phyloP scores from a whole-genome alignment of 2,888 invertebrate species.

The Danaus chrysippus region DNA sequence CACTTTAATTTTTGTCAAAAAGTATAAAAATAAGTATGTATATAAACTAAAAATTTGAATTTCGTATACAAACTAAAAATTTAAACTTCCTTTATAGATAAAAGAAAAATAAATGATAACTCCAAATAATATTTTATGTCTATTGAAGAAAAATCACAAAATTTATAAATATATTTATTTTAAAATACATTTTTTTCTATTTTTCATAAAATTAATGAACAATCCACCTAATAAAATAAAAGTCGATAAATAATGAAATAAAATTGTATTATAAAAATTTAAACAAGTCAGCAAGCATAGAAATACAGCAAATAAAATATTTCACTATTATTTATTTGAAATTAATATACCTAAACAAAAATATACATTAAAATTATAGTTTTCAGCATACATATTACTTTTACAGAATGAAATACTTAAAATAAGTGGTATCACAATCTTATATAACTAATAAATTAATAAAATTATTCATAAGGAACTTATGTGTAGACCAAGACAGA shows the following conservation, averaged over 20 bases:
- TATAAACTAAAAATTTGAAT: too few species aligned
- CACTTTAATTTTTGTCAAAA: too few species aligned
- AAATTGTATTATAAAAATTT: constrained; percentile 36
- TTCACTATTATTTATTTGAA: constrained; percentile 52
- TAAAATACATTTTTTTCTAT: constrained; percentile 61
- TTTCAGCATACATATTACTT: constrained; percentile 48
- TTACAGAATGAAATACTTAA: constrained; percentile 62
- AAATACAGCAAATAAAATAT: constrained; percentile 45
- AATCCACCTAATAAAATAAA: constrained; percentile 29
- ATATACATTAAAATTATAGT: constrained; percentile 61
- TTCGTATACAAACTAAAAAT: too few species aligned
- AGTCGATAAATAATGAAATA: constrained; percentile 38
- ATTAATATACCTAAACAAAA: constrained; percentile 55
- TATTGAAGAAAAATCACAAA: constrained; percentile 45
- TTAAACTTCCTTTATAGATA: constrained; percentile 11
- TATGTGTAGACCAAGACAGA: constrained; percentile 66
- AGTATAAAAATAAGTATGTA: too few species aligned
- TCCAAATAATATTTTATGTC: constrained; percentile 68
- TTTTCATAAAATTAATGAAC: constrained; percentile 47
- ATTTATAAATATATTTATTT: constrained; percentile 59
- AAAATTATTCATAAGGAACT: constrained; percentile 72
- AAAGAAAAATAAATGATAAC: constrained; percentile 39
- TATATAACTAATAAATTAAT: constrained; percentile 61
- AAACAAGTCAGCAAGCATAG: constrained; percentile 47
- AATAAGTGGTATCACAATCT: constrained; percentile 77